These are phyloP conservation scores for Mesocricetus auratus DNA, from an alignment of 2,113 vertebrate species.

Conservation along the genomic window DNA sequence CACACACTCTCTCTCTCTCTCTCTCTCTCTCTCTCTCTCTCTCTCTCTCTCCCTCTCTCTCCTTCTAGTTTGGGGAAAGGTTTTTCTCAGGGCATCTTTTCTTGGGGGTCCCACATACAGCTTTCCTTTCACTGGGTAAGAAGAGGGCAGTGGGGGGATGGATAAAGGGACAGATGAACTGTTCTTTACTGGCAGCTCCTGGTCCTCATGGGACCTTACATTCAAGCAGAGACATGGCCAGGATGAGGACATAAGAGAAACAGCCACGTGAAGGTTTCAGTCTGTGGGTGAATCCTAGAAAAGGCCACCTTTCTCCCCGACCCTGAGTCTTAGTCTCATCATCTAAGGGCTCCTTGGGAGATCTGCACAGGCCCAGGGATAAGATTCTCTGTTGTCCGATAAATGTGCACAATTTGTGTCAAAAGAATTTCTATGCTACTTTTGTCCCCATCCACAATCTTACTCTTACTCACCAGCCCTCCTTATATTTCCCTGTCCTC, in stretches of 20 bases:
- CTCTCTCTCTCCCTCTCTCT: no score
- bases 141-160: neutral
- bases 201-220: neutral
- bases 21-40: no score
- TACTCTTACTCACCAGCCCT: neutral
- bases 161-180: neutral
- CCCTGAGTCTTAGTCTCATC: neutral
- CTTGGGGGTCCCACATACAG: no score
- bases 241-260: neutral
- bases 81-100: neutral
- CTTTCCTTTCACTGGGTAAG: neutral
- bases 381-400: neutral
- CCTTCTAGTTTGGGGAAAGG: neutral
- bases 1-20: no score
- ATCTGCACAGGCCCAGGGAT: neutral
- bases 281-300: neutral
- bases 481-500: neutral
- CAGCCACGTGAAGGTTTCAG: fast-evolving
- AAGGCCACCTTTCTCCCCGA: fast-evolving
- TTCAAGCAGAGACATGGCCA: neutral
- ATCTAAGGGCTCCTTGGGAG: neutral
- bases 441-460: neutral
- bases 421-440: neutral
- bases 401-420: no score
- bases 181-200: neutral